Evolutionary conservation across 37 sponge, comb jelly and placozoan genomes (phyloP).

Genomic region (Spongia lamella): DNA sequence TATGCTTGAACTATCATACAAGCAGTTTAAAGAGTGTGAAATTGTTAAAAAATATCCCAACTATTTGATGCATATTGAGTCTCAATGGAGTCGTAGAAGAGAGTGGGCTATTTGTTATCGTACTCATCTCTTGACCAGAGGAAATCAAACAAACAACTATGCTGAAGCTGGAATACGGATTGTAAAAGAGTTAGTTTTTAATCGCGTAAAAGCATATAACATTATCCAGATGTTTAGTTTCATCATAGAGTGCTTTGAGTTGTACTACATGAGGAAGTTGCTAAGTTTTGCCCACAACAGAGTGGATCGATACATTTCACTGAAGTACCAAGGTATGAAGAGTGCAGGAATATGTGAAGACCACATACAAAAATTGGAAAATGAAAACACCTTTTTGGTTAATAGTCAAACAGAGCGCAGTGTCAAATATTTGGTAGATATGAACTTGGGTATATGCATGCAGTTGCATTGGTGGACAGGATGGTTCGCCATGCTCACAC

Average conservation of each 20-base stretch:
- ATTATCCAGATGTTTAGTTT: conserved; percentile 7
- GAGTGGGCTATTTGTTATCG: conserved; percentile 9
- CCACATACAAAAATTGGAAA: background rate
- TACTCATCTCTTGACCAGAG: background rate
- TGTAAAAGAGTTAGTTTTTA: conserved; percentile 14
- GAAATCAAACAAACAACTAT: conserved; percentile 26
- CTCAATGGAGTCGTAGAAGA: background rate
- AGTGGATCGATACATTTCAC: background rate
- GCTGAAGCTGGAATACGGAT: conserved; percentile 20
- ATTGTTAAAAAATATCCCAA: conserved; percentile 3
- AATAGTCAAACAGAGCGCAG: background rate
- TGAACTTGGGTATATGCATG: conserved; percentile 1
- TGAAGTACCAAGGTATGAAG: conserved; percentile 1
- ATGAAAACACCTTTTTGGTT: background rate
- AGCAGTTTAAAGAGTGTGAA: background rate
- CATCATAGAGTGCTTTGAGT: conserved; percentile 8
- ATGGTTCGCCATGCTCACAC: conserved; percentile 19
- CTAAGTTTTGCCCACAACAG: background rate
- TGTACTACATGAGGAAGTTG: conserved; percentile 28
- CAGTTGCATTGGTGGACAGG: background rate
- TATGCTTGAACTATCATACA: background rate
- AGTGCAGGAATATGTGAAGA: background rate
- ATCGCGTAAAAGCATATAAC: conserved; percentile 20
- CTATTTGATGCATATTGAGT: background rate
- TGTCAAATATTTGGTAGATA: background rate